phyloP scores from a whole-genome alignment of 37 sponge, comb jelly and placozoan genomes.

The Eunapius fragilis region DNA sequence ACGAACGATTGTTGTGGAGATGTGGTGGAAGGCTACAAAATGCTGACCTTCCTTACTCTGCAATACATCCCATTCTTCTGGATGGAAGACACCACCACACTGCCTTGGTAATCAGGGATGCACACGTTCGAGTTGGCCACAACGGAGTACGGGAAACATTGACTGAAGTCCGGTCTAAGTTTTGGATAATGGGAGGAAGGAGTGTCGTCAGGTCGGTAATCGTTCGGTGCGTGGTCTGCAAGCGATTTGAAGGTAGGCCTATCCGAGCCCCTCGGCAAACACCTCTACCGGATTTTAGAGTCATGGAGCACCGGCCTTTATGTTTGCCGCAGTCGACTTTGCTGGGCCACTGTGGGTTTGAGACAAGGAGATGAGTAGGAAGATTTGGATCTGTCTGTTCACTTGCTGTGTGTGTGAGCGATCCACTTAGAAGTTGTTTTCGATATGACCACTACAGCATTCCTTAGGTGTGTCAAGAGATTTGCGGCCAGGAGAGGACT shows the following conservation, averaged over 20 bases:
- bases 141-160: slow-evolving; percentile 43
- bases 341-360: slow-evolving; percentile 39
- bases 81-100: slow-evolving; percentile 13
- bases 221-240: slow-evolving; percentile 21
- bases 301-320: slow-evolving; percentile 30
- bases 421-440: slow-evolving; percentile 36
- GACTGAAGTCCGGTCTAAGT: slow-evolving; percentile 25
- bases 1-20: slow-evolving; percentile 8
- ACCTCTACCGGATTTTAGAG: slow-evolving; percentile 29
- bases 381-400: slow-evolving; percentile 44
- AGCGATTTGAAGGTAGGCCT: slow-evolving; percentile 26
- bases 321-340: slow-evolving; percentile 24
- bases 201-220: slow-evolving; percentile 7
- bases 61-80: slow-evolving; percentile 20
- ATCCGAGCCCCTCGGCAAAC: slow-evolving; percentile 8
- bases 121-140: slow-evolving; percentile 31
- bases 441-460: slow-evolving; percentile 16
- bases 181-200: slow-evolving; percentile 42
- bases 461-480: slow-evolving; percentile 38
- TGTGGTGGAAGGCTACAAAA: slow-evolving; percentile 28
- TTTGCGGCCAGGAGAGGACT: slow-evolving; percentile 62
- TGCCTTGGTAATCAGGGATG: slow-evolving; percentile 7
- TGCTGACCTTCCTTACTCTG: slow-evolving; percentile 33
- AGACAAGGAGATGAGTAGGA: not conserved
- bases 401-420: slow-evolving; percentile 47